Evolutionary conservation across 2,888 invertebrate species (phyloP).

Genomic region (Miltochrista miniata): DNA sequence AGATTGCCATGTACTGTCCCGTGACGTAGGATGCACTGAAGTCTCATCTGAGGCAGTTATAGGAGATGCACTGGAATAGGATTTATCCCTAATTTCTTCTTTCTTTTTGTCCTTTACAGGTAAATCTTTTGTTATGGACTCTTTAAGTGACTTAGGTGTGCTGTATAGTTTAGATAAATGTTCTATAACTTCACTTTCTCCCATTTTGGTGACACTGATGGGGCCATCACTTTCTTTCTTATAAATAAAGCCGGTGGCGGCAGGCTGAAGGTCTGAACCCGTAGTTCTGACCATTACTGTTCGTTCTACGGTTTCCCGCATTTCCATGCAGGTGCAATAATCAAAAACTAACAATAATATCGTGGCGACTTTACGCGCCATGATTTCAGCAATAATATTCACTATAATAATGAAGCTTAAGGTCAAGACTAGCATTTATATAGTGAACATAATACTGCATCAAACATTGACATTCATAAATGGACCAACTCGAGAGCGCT

Average conservation of each 20-base stretch:
- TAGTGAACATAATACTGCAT: constrained; percentile 70
- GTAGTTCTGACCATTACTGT: constrained; percentile 83
- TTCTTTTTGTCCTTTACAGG: constrained; percentile 55
- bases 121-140: constrained; percentile 48
- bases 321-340: constrained; percentile 65
- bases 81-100: constrained; percentile 51
- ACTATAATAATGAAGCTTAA: constrained; percentile 66
- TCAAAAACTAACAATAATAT: constrained; percentile 53
- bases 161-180: constrained; percentile 67
- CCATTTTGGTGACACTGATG: constrained; percentile 74
- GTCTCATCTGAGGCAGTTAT: neutral
- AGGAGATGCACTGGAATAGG: neutral
- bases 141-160: constrained; percentile 63
- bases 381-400: constrained; percentile 54
- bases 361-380: constrained; percentile 60
- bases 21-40: neutral
- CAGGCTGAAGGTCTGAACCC: constrained; percentile 83
- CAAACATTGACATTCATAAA: constrained; percentile 76
- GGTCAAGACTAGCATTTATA: constrained; percentile 73
- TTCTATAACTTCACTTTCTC: constrained; percentile 71
- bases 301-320: constrained; percentile 76
- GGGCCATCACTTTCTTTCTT: constrained; percentile 76
- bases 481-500: constrained; percentile 69
- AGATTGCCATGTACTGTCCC: constrained; percentile 1
- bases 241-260: constrained; percentile 84